Percentiles rank a stretch among this genome's conserved stretches.
Evolutionary conservation across 2,797 vertebrate genomes (phyloP).

Genomic region (Anomalospiza imberbis): DNA sequence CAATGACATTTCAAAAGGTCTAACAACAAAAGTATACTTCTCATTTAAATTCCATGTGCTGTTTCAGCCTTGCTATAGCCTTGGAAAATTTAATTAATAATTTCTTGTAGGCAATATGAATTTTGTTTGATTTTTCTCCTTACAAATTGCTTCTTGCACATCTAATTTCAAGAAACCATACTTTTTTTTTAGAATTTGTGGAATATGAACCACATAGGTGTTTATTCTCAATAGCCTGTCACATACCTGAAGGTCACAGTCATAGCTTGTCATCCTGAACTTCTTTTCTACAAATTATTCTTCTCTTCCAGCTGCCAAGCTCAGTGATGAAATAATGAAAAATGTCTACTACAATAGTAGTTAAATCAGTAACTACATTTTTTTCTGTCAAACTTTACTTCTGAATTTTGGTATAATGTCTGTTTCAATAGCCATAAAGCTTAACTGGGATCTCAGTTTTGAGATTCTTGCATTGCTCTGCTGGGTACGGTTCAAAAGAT

Average conservation of each 20-base stretch:
- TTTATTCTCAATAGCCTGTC: constrained; percentile 12
- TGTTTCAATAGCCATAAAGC: background rate
- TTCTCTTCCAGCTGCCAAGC: background rate
- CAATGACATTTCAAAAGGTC: background rate
- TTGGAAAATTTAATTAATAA: background rate
- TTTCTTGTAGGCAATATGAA: background rate
- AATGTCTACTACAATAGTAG: background rate
- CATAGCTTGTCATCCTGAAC: background rate
- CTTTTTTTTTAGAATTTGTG: background rate
- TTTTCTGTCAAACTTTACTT: background rate
- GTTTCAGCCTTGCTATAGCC: background rate
- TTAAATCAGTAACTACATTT: background rate
- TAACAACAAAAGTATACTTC: background rate
- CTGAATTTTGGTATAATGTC: background rate
- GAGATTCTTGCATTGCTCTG: background rate
- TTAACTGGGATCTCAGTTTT: background rate
- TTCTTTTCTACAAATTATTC: background rate
- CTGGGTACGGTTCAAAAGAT: background rate
- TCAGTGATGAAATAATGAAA: background rate
- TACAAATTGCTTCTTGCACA: background rate
- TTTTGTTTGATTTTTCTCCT: background rate
- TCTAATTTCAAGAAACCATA: background rate
- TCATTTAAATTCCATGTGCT: background rate
- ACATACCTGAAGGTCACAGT: background rate
- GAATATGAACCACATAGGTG: background rate